Conservation (phyloP, 2,888 invertebrate genomes). For the Bombyx huttoni region DNA sequence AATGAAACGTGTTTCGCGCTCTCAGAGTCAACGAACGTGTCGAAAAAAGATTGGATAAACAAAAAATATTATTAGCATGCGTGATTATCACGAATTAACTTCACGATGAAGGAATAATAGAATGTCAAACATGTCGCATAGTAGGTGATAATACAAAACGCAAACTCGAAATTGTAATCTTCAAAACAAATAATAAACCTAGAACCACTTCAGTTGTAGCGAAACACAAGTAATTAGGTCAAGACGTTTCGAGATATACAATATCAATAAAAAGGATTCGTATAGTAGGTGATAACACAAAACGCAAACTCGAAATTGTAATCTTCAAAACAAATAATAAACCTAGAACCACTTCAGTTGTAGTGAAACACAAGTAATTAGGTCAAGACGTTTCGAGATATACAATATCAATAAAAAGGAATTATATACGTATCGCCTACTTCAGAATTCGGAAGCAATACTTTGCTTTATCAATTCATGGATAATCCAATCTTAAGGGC, state of each 20-base stretch:
- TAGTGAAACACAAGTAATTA: background rate
- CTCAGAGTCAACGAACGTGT: too few relatives aligned
- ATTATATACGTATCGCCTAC: background rate
- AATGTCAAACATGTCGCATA: constrained; percentile 1
- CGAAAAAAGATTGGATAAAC: too few relatives aligned
- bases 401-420: background rate
- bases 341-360: background rate
- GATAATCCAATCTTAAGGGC: background rate
- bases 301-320: background rate
- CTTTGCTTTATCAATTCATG: background rate
- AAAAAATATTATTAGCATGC: too few relatives aligned
- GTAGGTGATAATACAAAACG: background rate
- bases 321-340: background rate
- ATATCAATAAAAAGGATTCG: background rate
- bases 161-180: background rate
- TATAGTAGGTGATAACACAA: background rate
- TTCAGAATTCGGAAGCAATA: background rate
- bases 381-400: background rate
- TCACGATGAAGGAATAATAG: too few relatives aligned
- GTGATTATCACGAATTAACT: too few relatives aligned
- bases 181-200: background rate
- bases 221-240: background rate
- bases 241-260: background rate
- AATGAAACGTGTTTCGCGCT: too few relatives aligned
- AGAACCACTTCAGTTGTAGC: background rate